A percentile compares a stretch with the other conserved stretches of the same genome.
These are phyloP conservation scores for Callospermophilus lateralis DNA, from an alignment of 2,113 vertebrate genomes.

Conservation along the genomic window DNA sequence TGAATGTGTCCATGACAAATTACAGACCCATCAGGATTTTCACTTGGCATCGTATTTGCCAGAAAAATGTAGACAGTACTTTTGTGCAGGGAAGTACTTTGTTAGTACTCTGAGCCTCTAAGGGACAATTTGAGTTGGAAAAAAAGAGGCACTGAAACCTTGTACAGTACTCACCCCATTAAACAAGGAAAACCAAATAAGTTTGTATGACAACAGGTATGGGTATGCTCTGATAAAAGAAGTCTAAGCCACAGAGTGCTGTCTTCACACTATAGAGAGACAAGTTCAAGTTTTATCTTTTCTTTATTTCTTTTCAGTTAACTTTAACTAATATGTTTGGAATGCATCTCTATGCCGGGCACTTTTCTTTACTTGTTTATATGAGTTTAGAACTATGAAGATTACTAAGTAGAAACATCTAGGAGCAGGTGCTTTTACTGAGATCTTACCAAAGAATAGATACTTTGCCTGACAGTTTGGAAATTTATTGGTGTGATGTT, in stretches of 20 bases:
- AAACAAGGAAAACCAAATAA: constrained; percentile 67
- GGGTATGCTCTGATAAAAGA: constrained; percentile 4
- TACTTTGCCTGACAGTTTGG: background rate
- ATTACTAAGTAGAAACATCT: constrained; percentile 29
- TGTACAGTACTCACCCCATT: constrained; percentile 48
- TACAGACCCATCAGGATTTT: constrained; percentile 35
- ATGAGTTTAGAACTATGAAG: background rate
- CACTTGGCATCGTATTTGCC: constrained; percentile 44
- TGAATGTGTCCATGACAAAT: background rate
- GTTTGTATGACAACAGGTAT: constrained; percentile 53
- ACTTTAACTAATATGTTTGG: constrained; percentile 16
- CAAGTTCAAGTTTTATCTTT: constrained; percentile 7
- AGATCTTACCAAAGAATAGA: constrained; percentile 4
- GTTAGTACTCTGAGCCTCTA: constrained; percentile 61
- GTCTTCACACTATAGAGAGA: background rate
- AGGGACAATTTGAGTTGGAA: constrained; percentile 57
- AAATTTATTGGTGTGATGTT: background rate
- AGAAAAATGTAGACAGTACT: constrained; percentile 64
- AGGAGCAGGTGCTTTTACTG: background rate
- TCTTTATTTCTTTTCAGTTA: constrained; percentile 48
- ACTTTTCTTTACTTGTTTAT: background rate
- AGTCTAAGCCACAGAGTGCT: background rate
- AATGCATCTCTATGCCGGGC: background rate
- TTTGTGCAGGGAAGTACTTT: constrained; percentile 47
- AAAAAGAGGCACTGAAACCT: constrained; percentile 43